Evolutionary conservation across 1,140 invertebrate genomes (phyloP).

Genomic region (Drosophila sproati): DNA sequence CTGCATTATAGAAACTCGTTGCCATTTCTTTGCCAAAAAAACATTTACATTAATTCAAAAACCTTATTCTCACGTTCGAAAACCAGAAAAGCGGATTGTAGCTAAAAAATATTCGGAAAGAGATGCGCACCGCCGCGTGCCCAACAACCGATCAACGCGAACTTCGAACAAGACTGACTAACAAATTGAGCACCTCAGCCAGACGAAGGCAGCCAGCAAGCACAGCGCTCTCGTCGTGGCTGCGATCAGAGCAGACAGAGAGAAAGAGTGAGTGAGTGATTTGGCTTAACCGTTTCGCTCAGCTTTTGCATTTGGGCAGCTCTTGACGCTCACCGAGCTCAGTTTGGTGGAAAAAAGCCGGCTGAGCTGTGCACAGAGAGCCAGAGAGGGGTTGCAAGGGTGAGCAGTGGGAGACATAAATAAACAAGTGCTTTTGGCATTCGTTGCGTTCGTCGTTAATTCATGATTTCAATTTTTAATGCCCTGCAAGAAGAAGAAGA

Average conservation of each 20-base stretch:
- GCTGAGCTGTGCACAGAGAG: conserved; percentile 27
- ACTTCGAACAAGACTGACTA: conserved; percentile 77
- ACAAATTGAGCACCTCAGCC: conserved; percentile 22
- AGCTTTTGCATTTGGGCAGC: conserved; percentile 8
- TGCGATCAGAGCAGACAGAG: conserved; percentile 9
- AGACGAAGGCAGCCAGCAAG: conserved; percentile 35
- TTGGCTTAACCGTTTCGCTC: conserved; percentile 13
- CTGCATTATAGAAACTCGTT: conserved; percentile 36
- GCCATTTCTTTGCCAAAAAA: conserved; percentile 46
- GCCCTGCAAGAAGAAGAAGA: conserved; percentile 69
- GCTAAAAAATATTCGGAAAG: conserved; percentile 8
- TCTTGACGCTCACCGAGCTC: conserved; percentile 55
- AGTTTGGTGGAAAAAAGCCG: conserved; percentile 56
- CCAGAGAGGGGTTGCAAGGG: background rate
- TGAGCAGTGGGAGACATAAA: conserved; percentile 56
- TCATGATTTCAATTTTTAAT: conserved; percentile 83
- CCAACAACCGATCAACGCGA: conserved; percentile 77
- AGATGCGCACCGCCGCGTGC: conserved; percentile 64
- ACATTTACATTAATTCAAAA: conserved; percentile 45
- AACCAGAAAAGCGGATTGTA: conserved; percentile 12
- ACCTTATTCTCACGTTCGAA: conserved; percentile 48
- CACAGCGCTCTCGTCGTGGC: conserved; percentile 29
- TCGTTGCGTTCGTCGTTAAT: conserved; percentile 77
- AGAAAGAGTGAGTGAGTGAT: background rate
- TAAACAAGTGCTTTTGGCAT: conserved; percentile 83